These are phyloP conservation scores for Pelodytes ibericus DNA, from an alignment of 2,797 vertebrate genomes.

Conservation along the genomic window DNA sequence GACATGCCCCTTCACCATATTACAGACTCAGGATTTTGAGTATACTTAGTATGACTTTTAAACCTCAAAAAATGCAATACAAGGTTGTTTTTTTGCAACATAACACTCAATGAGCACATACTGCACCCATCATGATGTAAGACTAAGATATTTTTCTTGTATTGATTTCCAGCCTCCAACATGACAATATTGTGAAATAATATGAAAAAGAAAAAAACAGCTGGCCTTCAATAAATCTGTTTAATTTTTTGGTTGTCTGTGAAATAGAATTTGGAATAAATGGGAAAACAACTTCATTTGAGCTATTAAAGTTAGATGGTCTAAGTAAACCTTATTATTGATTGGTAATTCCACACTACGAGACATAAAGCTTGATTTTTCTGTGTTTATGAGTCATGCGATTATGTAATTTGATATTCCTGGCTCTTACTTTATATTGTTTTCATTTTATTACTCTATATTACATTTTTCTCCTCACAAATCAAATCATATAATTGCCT, in stretches of 20 bases:
- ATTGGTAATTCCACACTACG: constrained; percentile 44
- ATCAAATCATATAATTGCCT: constrained; percentile 64
- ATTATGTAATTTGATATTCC: constrained; percentile 69
- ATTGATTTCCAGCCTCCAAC: constrained; percentile 44
- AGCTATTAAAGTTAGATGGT: constrained; percentile 41
- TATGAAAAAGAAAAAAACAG: constrained; percentile 30
- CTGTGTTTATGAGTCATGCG: constrained; percentile 61
- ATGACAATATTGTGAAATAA: constrained; percentile 45
- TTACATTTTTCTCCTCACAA: constrained; percentile 63
- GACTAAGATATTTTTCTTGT: constrained; percentile 6
- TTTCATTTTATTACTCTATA: constrained; percentile 71
- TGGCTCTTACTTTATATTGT: constrained; percentile 64
- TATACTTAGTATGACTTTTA: no score
- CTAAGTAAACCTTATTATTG: constrained; percentile 48
- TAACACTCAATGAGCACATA: neutral
- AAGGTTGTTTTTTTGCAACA: no score
- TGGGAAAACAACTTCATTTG: constrained; percentile 49
- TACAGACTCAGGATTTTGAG: no score
- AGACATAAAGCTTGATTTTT: constrained; percentile 44
- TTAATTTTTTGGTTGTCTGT: constrained; percentile 25
- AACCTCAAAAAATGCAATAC: no score
- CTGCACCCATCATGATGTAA: constrained; percentile 20
- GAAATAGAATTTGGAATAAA: constrained; percentile 47
- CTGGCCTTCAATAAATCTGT: constrained; percentile 26
- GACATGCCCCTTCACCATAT: no score